These are phyloP conservation scores for Zaprionus obscuricornis DNA, from an alignment of 2,888 invertebrate species.

Conservation along the genomic window DNA sequence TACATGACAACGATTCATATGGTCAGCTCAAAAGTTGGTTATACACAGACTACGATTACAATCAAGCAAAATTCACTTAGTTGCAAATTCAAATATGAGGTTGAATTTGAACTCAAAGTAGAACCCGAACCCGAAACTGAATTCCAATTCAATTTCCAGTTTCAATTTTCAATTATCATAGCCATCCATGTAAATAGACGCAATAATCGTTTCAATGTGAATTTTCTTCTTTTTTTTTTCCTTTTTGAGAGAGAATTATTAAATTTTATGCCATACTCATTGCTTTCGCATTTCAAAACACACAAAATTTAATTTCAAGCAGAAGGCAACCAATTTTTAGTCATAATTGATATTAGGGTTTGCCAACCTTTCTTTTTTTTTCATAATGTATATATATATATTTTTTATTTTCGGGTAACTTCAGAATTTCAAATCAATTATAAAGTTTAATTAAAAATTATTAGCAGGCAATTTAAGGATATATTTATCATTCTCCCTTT, in stretches of 20 bases:
- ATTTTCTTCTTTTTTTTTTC: too few species aligned
- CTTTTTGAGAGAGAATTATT: too few species aligned
- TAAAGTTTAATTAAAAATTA: conserved; percentile 69
- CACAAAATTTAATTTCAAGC: neutral
- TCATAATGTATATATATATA: too few species aligned
- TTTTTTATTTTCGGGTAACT: conserved; percentile 11
- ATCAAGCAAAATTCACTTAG: conserved; percentile 3
- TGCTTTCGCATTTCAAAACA: conserved; percentile 1
- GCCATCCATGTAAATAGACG: too few species aligned
- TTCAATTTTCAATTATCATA: too few species aligned
- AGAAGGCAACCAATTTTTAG: conserved; percentile 12
- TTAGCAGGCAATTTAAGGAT: conserved; percentile 22
- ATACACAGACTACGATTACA: conserved; percentile 7
- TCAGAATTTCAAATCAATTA: conserved; percentile 50
- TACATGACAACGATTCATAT: too few species aligned
- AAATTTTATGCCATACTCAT: conserved; percentile 11
- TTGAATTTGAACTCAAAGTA: too few species aligned
- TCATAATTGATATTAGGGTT: conserved; percentile 38
- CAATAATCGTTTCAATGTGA: too few species aligned
- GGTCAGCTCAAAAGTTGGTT: conserved; percentile 40
- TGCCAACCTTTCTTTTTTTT: conserved; percentile 1
- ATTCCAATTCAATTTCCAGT: too few species aligned
- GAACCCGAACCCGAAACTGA: too few species aligned
- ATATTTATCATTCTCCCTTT: conserved; percentile 21
- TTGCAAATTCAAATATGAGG: neutral